Percentiles rank a stretch among this genome's conserved stretches.
These are phyloP conservation scores for Carassius auratus DNA, from an alignment of 2,113 vertebrate species.

Conservation along the genomic window DNA sequence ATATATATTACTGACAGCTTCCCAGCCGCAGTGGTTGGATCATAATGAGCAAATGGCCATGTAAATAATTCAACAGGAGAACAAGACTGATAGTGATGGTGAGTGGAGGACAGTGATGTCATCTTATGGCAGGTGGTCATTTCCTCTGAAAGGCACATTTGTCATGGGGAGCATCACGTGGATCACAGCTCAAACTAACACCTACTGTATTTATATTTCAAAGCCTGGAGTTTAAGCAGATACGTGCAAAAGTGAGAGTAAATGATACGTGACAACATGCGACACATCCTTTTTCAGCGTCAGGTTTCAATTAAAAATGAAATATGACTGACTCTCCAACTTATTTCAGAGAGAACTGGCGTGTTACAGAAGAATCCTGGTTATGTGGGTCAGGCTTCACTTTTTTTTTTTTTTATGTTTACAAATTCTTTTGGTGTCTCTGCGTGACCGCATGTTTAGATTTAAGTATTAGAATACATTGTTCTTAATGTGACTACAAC, in stretches of 20 bases:
- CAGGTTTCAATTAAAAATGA: not conserved
- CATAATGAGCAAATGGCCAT: not conserved
- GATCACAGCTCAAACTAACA: not conserved
- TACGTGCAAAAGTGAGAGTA: not conserved
- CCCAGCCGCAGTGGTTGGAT: not conserved
- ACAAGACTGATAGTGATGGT: not conserved
- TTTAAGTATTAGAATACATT: not conserved
- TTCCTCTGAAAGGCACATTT: slow-evolving; percentile 5
- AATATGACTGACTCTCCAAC: not conserved
- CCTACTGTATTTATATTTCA: not conserved
- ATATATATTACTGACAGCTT: not conserved
- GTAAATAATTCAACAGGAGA: slow-evolving; percentile 1
- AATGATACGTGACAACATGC: not conserved
- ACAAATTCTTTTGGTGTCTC: too few relatives aligned
- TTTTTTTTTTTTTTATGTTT: too few relatives aligned
- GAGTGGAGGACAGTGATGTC: not conserved
- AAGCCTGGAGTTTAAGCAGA: not conserved
- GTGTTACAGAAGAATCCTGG: not conserved
- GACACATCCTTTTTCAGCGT: not conserved
- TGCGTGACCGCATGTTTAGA: too few relatives aligned
- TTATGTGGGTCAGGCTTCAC: not conserved
- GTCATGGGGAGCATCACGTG: not conserved
- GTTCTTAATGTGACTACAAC: not conserved
- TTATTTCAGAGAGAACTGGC: not conserved
- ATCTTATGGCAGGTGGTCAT: slow-evolving; percentile 14